Percentiles rank a stretch among this genome's conserved stretches.
These are phyloP conservation scores for Mungos mungo DNA, from an alignment of 2,113 vertebrate species.

Conservation along the genomic window DNA sequence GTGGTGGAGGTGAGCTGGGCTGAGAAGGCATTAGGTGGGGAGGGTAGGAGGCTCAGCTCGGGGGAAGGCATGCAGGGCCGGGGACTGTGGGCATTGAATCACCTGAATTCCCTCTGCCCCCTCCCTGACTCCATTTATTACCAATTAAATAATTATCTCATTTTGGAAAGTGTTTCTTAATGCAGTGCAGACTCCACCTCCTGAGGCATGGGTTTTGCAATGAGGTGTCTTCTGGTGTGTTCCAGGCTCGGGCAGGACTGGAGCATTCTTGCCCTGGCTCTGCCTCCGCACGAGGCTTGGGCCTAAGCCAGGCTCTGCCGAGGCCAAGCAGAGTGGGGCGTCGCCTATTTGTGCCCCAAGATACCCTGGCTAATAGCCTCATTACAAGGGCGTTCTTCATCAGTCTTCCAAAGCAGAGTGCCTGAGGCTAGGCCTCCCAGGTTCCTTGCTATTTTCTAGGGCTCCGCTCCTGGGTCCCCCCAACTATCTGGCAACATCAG, in stretches of 20 bases:
- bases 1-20: not conserved
- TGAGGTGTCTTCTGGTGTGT: slow-evolving; percentile 18
- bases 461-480: not conserved
- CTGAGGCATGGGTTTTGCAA: slow-evolving; percentile 66
- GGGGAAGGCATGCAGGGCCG: not conserved
- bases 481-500: not conserved
- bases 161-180: slow-evolving; percentile 77
- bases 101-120: slow-evolving; percentile 53
- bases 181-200: slow-evolving; percentile 65
- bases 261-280: not conserved
- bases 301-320: not conserved
- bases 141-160: slow-evolving; percentile 81
- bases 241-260: slow-evolving; percentile 6
- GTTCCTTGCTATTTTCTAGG: not conserved
- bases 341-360: not conserved
- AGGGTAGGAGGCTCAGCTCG: not conserved
- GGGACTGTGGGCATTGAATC: slow-evolving; percentile 52
- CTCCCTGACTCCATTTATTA: slow-evolving; percentile 61
- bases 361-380: slow-evolving; percentile 42
- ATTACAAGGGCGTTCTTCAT: slow-evolving; percentile 25
- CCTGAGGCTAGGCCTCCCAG: not conserved
- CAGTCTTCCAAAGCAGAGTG: not conserved
- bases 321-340: not conserved
- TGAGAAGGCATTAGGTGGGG: not conserved
- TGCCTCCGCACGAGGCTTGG: not conserved